phyloP scores from a whole-genome alignment of 2,113 vertebrate genomes.

The Zosterops hypoxanthus region DNA sequence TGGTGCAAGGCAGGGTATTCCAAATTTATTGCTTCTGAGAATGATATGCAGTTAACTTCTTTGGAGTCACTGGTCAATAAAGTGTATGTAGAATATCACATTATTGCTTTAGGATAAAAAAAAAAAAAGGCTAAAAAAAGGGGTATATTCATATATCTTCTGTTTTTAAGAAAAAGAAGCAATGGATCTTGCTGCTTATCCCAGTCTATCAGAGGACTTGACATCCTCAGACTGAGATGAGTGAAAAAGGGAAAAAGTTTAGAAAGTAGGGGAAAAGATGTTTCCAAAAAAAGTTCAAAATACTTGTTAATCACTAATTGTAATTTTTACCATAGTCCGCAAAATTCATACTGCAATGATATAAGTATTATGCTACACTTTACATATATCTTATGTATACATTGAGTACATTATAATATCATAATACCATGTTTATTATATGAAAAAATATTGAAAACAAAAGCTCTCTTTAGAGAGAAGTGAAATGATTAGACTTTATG shows the following conservation, averaged over 20 bases:
- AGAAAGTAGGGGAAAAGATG: background rate
- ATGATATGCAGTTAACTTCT: background rate
- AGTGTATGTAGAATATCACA: background rate
- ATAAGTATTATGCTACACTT: background rate
- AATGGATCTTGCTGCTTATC: background rate
- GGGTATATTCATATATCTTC: accelerated
- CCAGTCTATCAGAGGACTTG: background rate
- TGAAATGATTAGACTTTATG: background rate
- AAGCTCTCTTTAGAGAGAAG: background rate
- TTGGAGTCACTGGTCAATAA: background rate
- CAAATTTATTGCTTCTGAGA: background rate
- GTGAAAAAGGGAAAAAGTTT: background rate
- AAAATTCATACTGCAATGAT: background rate
- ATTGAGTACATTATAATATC: background rate
- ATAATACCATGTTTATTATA: background rate
- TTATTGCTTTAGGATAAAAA: background rate
- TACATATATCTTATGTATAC: accelerated
- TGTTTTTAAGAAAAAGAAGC: background rate
- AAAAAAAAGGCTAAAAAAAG: background rate
- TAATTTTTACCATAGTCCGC: background rate
- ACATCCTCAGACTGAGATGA: background rate
- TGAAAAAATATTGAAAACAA: background rate
- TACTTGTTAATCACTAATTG: background rate
- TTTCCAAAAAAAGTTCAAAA: background rate
- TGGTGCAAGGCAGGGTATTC: accelerated